Percentiles rank a stretch among this genome's conserved stretches.
Evolutionary conservation across 2,888 invertebrate genomes (phyloP).

Genomic region (Epistrophella euchroma): DNA sequence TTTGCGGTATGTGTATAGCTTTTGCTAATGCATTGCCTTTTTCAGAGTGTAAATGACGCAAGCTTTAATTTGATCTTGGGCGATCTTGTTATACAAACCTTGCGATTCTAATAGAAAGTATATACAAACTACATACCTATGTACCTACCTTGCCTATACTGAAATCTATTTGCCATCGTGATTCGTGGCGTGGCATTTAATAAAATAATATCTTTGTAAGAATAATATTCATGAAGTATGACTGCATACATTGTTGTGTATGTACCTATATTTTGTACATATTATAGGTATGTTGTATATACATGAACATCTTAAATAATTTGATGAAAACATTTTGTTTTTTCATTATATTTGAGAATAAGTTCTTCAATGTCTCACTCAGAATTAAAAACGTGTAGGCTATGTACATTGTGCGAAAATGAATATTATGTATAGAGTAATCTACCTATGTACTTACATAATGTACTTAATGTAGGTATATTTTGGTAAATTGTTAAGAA

Average conservation of each 20-base stretch:
- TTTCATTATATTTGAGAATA: not conserved
- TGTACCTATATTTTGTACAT: not conserved
- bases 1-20: conserved; percentile 23
- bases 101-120: conserved; percentile 11
- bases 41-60: conserved; percentile 38
- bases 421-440: not conserved
- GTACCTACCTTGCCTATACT: too few relatives aligned
- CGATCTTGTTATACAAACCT: conserved; percentile 36
- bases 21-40: conserved; percentile 37
- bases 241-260: not conserved
- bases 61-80: conserved; percentile 33
- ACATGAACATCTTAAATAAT: not conserved
- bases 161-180: conserved; percentile 28
- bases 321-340: not conserved
- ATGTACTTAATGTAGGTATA: too few relatives aligned
- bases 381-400: conserved; percentile 4
- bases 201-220: conserved; percentile 4
- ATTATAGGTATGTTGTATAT: not conserved
- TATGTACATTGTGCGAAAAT: conserved; percentile 21
- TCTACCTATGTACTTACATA: too few relatives aligned
- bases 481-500: too few relatives aligned
- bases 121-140: not conserved
- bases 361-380: not conserved
- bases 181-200: conserved; percentile 31
- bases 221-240: conserved; percentile 4